Base-by-base conservation (phyloP, 2,888 invertebrate genomes). In the Polydrusus pterygomalis region DNA sequence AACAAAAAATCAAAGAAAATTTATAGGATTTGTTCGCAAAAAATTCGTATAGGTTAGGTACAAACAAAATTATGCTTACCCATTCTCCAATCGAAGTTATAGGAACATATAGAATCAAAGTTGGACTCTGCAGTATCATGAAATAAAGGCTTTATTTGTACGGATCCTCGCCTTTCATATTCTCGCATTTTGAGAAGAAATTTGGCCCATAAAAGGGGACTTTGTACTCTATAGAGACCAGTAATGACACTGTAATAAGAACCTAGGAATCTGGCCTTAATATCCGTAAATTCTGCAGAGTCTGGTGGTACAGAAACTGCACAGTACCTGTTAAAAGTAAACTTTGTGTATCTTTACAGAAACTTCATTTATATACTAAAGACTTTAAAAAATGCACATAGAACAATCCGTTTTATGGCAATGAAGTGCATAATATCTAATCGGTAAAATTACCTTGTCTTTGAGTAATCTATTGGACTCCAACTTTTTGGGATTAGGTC, bases 51-150 rank as follows among this genome's bases (percentile, higher is more conserved):
- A 30, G 30, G 10, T 10, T 8, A 7, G 10, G 34, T 34, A 34
- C 2, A 34, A 10, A 34, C 7, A 34, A 1, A 45, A n/a, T 45
- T 17, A 18, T 38, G 74, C 69, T 80, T 75, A 15, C 82, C 84
- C 40, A 77, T 73, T 18, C 85, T 74, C 84, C 85, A 85, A 74
- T 86, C 85, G 56, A 86, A 82, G 64, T 85, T 86, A 25, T 77
- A 80, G 20, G 43, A 64, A 3, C 81, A 78, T 54, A 86, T 86
- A 0, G 84, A 84, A 13, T 75, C 58, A 1, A 82, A 78, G 56
- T 85, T 84, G 1, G 38, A 47, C 17, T 62, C 70, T 1, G 77
- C 77, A 0, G 86, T 84, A 25, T 84, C 85, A 71, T 86, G 86
- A 70, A 78, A 83, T 8, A 85, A 74, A 2, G 75, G 65, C 30